Base-by-base conservation (phyloP, 2,113 vertebrate genomes). In the Axis porcinus region DNA sequence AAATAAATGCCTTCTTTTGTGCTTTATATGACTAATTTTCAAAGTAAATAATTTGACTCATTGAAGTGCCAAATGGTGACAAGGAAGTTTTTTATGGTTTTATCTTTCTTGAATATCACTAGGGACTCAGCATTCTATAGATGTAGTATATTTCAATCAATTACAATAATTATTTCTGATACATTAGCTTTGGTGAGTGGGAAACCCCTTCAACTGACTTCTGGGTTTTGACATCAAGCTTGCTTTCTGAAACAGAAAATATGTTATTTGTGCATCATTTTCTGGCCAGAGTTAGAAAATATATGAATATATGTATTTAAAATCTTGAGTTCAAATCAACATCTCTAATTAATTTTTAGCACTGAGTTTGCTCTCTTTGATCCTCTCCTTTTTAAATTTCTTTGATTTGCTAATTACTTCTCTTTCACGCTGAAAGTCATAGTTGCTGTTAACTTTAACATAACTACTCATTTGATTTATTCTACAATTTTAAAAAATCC, bases 301-400 rank as follows among this genome's bases (percentile, higher is more conserved):
- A 84, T 17, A 25, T 47, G 55, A 55, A 92, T 86, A 58, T 33
- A 54, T 78, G 8, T 67, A 33, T 79, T 62, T 85, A 86, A 85
- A 97, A 95, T 89, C 57, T 96, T 89, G 36, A 89, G 60, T 89
- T 97, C 62, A 97, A 83, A 89, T 97, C 36, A 97, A 27, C 90
- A 67, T 91, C 58, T 94, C 2, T 94, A 97, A 96, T 93, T 89
- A 21, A 91, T 14, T 87, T 93, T 85, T 79, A 81, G 8, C 70
- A 95, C 47, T 91, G 64, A 94, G 43, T 85, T 96, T 91, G 90
- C 40, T 91, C 89, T 90, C n/a, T 95, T 94, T 97, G 88, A 94
- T 94, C 81, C 91, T 92, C 11, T 40, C 36, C 21, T 74, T 43
- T 74, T 74, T 3, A 43, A 74, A 25, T 74, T 23, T 87, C 30